A percentile compares a stretch with the other conserved stretches of the same genome.
phyloP scores from a whole-genome alignment of 2,888 invertebrate species.

The Epiblema foenella region DNA sequence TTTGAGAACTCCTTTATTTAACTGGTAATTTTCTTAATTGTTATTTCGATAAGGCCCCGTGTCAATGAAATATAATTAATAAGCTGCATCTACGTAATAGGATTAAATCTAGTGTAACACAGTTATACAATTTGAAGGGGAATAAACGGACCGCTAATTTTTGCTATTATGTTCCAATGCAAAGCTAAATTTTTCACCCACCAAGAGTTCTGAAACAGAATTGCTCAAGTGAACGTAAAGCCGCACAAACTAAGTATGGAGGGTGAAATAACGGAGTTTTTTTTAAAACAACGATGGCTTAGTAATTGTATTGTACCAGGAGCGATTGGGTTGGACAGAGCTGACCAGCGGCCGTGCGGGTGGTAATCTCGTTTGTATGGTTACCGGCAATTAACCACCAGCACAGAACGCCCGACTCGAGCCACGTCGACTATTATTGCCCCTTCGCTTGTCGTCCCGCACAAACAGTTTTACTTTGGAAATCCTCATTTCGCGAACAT shows the following conservation, averaged over 20 bases:
- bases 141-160: neutral
- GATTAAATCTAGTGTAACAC: slow-evolving; percentile 1
- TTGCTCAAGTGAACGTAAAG: slow-evolving; percentile 37
- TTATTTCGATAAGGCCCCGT: slow-evolving; percentile 1
- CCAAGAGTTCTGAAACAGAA: slow-evolving; percentile 10
- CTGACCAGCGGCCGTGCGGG: slow-evolving; percentile 47
- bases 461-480: neutral
- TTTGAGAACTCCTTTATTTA: slow-evolving; percentile 48
- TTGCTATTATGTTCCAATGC: neutral
- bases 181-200: slow-evolving; percentile 3
- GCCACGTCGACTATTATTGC: slow-evolving; percentile 46
- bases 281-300: slow-evolving; percentile 58
- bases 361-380: slow-evolving; percentile 70
- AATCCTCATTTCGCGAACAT: neutral
- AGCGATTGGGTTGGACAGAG: slow-evolving; percentile 55
- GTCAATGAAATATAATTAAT: neutral
- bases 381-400: slow-evolving; percentile 71
- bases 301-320: slow-evolving; percentile 68
- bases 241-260: slow-evolving; percentile 32
- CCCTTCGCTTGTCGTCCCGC: slow-evolving; percentile 20
- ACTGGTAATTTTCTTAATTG: slow-evolving; percentile 1
- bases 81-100: neutral
- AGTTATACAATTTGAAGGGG: slow-evolving; percentile 1
- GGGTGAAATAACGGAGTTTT: slow-evolving; percentile 40
- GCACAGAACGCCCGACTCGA: slow-evolving; percentile 48